phyloP scores from a whole-genome alignment of 2,797 vertebrate genomes.

The Etheostoma perlongum region DNA sequence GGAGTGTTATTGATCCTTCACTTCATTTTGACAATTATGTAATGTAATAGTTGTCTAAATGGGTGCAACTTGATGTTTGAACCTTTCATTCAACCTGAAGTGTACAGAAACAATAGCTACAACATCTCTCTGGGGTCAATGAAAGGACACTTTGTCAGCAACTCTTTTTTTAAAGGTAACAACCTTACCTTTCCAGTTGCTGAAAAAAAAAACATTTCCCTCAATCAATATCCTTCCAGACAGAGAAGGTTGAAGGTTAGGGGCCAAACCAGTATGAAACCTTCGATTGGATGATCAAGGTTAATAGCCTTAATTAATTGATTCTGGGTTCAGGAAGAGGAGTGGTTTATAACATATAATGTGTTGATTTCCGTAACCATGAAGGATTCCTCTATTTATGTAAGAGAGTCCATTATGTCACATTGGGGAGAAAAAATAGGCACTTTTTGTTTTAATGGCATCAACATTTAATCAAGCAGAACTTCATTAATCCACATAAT shows the following conservation, averaged over 20 bases:
- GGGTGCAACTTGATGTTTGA: conserved; percentile 56
- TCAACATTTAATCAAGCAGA: conserved; percentile 88
- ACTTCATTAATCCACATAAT: conserved; percentile 89
- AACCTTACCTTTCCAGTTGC: conserved; percentile 40
- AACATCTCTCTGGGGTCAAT: conserved; percentile 63
- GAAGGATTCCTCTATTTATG: conserved; percentile 85
- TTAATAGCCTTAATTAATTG: conserved; percentile 82
- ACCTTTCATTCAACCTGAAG: conserved; percentile 57
- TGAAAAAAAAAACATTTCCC: conserved; percentile 69
- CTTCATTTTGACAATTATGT: conserved; percentile 77
- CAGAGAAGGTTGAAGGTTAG: conserved; percentile 77
- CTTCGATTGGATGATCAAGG: conserved; percentile 81
- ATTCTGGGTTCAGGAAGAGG: conserved; percentile 71
- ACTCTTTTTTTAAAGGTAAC: conserved; percentile 59
- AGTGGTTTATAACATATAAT: conserved; percentile 77
- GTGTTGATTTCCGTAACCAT: conserved; percentile 81
- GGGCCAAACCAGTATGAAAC: conserved; percentile 77
- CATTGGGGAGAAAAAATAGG: conserved; percentile 74
- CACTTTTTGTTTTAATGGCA: conserved; percentile 77
- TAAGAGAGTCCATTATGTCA: conserved; percentile 84
- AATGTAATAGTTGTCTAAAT: conserved; percentile 78
- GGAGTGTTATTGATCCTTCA: conserved; percentile 67
- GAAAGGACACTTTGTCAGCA: conserved; percentile 72
- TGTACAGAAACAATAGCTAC: conserved; percentile 65
- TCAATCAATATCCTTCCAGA: conserved; percentile 76